Base-by-base conservation (phyloP, 2,888 invertebrate species). In the Lapara coniferarum region DNA sequence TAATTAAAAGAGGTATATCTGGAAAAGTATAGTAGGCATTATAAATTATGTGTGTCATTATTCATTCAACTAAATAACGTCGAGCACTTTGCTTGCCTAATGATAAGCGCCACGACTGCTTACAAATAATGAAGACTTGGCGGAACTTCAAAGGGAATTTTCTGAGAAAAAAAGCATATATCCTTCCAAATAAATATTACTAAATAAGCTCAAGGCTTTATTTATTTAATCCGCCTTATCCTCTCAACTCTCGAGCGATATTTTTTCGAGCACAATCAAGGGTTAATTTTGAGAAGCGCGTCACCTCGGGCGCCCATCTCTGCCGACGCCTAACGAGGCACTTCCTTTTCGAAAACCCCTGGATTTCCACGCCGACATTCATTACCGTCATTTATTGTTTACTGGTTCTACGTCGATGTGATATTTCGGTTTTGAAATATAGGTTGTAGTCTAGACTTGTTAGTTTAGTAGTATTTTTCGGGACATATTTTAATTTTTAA, bases 281-380 rank as follows among this genome's bases (percentile, higher is more conserved):
- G 82, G 86, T 88, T 89, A 88, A 89, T 89, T 87, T 84, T 77
- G 79, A 83, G 78, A 74, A 76, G 75, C 77, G 81, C 81, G 80
- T 82, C 84, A 80, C 87, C 82, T 78, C 52, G 44, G 59, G 68
- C 53, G 63, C 49, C 56, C 58, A 56, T 67, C 66, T 66, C 49
- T 49, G 69, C 53, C 49, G 51, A 44, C 73, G 53, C 72, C 72
- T 85, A 85, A 86, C 82, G 85, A 86, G 79, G 80, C 78, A 81
- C 81, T 87, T 88, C 85, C 85, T 74, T 73, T 74, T 79, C 69
- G 80, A 83, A 83, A 76, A 76, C 56, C 69, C 74, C 72, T 81
- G 74, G 72, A 75, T 75, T 75, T 74, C 75, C 72, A 72, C 69
- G 19, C 71, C 66, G 71, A 71, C 70, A 70, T 73, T 73, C 59